Conservation (phyloP, 2,797 vertebrate genomes). For the Danio albolineatus region DNA sequence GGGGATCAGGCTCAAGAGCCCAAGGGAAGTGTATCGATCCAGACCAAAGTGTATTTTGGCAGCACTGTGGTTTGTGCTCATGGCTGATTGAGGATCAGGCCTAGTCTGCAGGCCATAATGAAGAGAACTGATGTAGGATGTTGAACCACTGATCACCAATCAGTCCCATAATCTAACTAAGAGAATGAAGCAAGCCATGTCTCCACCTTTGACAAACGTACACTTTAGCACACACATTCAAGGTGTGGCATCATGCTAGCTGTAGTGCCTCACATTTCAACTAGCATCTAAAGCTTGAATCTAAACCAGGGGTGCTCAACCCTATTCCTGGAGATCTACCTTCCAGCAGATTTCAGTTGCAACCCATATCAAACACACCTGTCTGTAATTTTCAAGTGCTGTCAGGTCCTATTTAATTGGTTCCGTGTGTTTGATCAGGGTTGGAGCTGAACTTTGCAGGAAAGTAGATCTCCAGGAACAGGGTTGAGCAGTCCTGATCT, state of each 20-base stretch:
- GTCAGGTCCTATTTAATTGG: too few relatives aligned
- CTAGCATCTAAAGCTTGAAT: too few relatives aligned
- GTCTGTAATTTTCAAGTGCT: too few relatives aligned
- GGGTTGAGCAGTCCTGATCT: too few relatives aligned
- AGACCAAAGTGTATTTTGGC: constrained; percentile 51
- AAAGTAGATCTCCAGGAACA: too few relatives aligned
- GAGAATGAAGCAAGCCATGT: neutral
- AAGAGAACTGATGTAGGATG: constrained; percentile 48
- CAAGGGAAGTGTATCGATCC: constrained; percentile 62
- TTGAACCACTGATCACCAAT: constrained; percentile 27
- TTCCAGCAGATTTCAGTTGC: too few relatives aligned
- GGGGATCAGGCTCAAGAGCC: constrained; percentile 52
- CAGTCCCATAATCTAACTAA: neutral
- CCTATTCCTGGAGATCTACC: too few relatives aligned
- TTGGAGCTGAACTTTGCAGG: too few relatives aligned
- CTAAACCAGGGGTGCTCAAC: constrained; percentile 9
- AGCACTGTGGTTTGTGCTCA: constrained; percentile 40
- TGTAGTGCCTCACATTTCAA: neutral
- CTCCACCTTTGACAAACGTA: constrained; percentile 25
- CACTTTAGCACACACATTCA: constrained; percentile 21
- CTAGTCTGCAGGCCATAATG: constrained; percentile 39
- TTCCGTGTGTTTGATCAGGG: too few relatives aligned
- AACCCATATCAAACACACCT: too few relatives aligned
- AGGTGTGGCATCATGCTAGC: neutral
- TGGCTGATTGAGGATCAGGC: constrained; percentile 43